Conservation (phyloP, 2,113 vertebrate genomes). For the Oreochromis niloticus region DNA sequence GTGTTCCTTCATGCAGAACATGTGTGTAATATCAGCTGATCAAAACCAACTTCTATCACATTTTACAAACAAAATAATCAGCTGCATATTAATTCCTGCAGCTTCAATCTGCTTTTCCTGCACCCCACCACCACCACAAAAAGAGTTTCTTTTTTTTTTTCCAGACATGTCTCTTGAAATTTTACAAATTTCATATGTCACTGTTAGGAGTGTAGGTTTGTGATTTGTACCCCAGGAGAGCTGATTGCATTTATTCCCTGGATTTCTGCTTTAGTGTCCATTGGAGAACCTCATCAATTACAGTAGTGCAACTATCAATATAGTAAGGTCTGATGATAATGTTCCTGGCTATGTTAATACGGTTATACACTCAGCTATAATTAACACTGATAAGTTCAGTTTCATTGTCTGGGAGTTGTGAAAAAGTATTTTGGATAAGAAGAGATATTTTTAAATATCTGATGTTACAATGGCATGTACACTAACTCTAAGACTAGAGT, state of each 20-base stretch:
- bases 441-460: not conserved
- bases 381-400: not conserved
- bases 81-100: not conserved
- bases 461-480: not conserved
- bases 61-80: not conserved
- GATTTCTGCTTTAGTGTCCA: not conserved
- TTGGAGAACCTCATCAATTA: not conserved
- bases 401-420: not conserved
- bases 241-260: not conserved
- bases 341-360: not conserved
- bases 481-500: not conserved
- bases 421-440: not conserved
- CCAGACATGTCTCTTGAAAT: not conserved
- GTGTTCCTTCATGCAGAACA: not conserved
- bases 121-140: fast-evolving
- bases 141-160: not conserved
- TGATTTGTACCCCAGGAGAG: not conserved
- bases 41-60: not conserved
- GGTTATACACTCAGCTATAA: not conserved
- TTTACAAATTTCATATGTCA: not conserved
- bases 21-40: not conserved
- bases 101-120: not conserved
- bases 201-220: not conserved
- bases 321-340: not conserved
- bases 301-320: constrained; percentile 2